These are phyloP conservation scores for Diadromus collaris DNA, from an alignment of 2,888 invertebrate species.

Conservation along the genomic window DNA sequence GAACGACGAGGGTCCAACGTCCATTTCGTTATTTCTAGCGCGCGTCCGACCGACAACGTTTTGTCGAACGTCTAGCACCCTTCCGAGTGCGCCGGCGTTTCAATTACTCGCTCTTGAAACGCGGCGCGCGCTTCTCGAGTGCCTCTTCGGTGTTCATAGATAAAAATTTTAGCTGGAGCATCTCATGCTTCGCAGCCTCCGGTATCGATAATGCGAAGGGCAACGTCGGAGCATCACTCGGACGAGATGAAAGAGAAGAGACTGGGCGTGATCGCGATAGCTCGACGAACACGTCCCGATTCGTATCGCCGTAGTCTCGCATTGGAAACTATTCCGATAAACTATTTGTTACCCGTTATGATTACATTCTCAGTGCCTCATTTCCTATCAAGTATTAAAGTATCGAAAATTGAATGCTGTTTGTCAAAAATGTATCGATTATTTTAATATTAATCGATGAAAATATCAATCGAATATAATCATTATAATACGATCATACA, in stretches of 20 bases:
- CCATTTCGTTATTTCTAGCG: slow-evolving; percentile 53
- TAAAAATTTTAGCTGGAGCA: slow-evolving; percentile 34
- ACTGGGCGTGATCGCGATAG: slow-evolving; percentile 31
- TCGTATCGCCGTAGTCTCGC: slow-evolving; percentile 9
- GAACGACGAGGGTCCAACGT: slow-evolving; percentile 38
- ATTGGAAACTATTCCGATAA: slow-evolving; percentile 33
- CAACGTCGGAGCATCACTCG: not conserved
- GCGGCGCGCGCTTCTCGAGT: slow-evolving; percentile 66
- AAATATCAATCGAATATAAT: not conserved
- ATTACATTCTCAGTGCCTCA: not conserved
- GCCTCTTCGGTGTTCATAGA: slow-evolving; percentile 67
- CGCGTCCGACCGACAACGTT: slow-evolving; percentile 42
- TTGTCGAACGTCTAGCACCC: slow-evolving; percentile 12
- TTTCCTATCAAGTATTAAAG: not conserved
- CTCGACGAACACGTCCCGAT: slow-evolving; percentile 33
- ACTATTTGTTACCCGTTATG: not conserved
- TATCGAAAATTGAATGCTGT: not conserved
- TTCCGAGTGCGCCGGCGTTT: slow-evolving; percentile 52
- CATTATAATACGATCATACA: no score
- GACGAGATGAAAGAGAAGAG: slow-evolving; percentile 52
- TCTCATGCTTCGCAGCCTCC: slow-evolving; percentile 6
- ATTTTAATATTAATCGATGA: not conserved
- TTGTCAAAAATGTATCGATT: not conserved
- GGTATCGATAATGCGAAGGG: not conserved
- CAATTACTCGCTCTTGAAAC: slow-evolving; percentile 74